phyloP scores from a whole-genome alignment of 2,113 vertebrate species.

The Clarias macrocephalus region DNA sequence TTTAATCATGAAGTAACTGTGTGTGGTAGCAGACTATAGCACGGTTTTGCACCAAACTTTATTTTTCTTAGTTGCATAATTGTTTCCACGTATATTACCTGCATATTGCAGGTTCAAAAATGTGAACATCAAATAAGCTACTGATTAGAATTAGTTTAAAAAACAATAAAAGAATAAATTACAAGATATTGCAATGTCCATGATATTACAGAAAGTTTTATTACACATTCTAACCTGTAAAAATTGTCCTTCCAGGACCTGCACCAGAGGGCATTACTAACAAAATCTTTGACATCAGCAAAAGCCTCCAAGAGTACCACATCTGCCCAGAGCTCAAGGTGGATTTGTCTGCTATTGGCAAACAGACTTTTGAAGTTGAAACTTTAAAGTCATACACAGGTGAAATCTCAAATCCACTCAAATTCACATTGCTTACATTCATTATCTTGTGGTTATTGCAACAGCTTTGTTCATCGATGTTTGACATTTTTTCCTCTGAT shows the following conservation, averaged over 20 bases:
- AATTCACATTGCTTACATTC: neutral
- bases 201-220: neutral
- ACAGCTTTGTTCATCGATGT: neutral
- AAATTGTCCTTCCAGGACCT: slow-evolving; percentile 76
- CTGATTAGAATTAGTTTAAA: no score
- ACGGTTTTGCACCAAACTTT: neutral
- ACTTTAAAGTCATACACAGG: slow-evolving; percentile 94
- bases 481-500: slow-evolving; percentile 8
- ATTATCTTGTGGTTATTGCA: neutral
- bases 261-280: slow-evolving; percentile 93
- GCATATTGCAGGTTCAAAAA: neutral
- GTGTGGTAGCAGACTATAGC: neutral
- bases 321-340: slow-evolving; percentile 94
- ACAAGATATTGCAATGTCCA: neutral
- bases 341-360: slow-evolving; percentile 87
- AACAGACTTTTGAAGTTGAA: slow-evolving; percentile 94
- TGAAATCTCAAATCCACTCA: slow-evolving; percentile 34
- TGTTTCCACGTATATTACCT: neutral
- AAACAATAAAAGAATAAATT: no score
- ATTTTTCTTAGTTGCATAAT: neutral
- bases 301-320: slow-evolving; percentile 89
- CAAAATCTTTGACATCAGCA: slow-evolving; percentile 96
- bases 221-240: neutral
- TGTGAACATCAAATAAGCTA: neutral
- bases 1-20: neutral